These are phyloP conservation scores for Eupithecia tripunctaria DNA, from an alignment of 2,888 invertebrate species.

Conservation along the genomic window DNA sequence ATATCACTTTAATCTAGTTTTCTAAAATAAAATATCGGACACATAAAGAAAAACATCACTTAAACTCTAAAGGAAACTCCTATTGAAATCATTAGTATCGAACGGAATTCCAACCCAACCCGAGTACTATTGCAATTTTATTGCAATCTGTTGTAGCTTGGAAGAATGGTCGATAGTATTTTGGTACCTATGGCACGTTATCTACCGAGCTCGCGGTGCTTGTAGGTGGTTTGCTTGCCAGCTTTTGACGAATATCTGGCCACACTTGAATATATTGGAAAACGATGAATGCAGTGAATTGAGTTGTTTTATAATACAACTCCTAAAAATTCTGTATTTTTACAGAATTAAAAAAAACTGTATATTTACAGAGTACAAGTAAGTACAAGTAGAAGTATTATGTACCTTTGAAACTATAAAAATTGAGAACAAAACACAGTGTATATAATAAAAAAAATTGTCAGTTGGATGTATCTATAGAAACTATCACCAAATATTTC, in stretches of 20 bases:
- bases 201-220: slow-evolving; percentile 53
- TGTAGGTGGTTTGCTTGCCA: slow-evolving; percentile 26
- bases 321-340: background rate
- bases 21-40: background rate
- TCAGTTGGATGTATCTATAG: background rate
- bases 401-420: background rate
- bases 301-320: background rate
- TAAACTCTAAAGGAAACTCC: background rate
- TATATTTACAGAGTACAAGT: no score
- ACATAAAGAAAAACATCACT: background rate
- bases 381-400: no score
- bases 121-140: slow-evolving; percentile 35
- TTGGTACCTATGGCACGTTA: slow-evolving; percentile 55
- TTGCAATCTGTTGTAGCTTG: slow-evolving; percentile 49
- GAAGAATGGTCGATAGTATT: slow-evolving; percentile 49
- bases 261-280: background rate
- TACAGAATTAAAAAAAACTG: no score
- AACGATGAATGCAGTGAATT: background rate
- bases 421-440: background rate
- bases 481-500: background rate
- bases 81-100: slow-evolving; percentile 17
- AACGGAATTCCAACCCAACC: slow-evolving; percentile 27
- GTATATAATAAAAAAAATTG: background rate
- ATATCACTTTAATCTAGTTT: background rate
- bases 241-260: background rate